Conservation (phyloP, 2,797 vertebrate species). For the Columba guinea region DNA sequence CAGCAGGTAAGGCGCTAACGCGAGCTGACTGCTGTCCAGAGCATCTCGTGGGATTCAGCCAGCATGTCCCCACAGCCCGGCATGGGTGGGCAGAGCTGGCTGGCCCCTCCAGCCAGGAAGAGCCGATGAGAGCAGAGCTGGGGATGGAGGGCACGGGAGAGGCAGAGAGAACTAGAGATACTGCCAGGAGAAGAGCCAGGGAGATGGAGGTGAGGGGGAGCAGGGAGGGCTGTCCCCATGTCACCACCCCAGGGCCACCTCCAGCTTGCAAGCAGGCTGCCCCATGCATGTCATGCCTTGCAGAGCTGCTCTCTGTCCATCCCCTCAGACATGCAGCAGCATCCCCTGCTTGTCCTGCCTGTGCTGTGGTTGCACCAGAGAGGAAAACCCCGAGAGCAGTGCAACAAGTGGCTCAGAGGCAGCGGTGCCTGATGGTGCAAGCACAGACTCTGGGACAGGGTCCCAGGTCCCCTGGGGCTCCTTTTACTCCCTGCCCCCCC, state of each 20-base stretch:
- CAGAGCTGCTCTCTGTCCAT: background rate
- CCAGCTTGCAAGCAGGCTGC: background rate
- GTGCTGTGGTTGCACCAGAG: fast-evolving
- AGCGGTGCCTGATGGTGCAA: background rate
- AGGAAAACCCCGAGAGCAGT: background rate
- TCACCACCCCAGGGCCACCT: background rate
- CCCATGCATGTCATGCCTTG: background rate
- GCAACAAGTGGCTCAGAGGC: background rate
- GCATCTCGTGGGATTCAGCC: background rate
- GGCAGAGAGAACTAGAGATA: background rate
- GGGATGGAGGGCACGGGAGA: background rate
- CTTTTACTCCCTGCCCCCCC: background rate
- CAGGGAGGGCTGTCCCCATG: background rate
- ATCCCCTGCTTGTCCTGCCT: background rate
- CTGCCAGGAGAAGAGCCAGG: background rate
- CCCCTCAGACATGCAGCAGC: background rate
- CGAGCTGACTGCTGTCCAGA: background rate
- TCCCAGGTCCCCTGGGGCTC: background rate
- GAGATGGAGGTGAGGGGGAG: background rate
- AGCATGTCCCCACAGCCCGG: background rate
- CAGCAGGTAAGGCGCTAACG: background rate
- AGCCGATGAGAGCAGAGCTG: background rate
- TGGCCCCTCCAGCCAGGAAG: background rate
- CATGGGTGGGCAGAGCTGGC: background rate
- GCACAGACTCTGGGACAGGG: background rate